phyloP scores from a whole-genome alignment of 2,113 vertebrate species.

The Apeltes quadracus region DNA sequence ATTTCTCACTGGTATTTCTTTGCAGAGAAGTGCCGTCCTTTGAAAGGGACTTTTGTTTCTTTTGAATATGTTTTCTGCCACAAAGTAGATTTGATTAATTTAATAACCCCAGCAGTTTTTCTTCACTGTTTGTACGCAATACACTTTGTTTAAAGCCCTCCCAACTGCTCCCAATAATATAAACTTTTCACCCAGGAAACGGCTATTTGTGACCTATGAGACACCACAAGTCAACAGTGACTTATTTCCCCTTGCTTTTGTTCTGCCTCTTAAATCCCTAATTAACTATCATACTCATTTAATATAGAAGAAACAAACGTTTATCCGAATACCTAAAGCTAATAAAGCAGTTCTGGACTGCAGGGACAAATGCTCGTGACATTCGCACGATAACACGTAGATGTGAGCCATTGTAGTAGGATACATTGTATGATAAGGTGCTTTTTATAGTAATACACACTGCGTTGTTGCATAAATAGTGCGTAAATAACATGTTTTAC shows the following conservation, averaged over 20 bases:
- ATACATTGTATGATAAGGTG: neutral
- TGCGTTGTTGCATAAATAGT: neutral
- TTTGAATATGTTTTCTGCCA: neutral
- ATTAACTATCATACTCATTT: too few species aligned
- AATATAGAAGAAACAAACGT: too few species aligned
- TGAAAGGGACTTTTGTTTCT: neutral
- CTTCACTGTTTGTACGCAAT: neutral
- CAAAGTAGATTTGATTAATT: neutral
- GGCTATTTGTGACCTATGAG: neutral
- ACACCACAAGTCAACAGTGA: neutral
- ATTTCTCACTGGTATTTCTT: constrained; percentile 19
- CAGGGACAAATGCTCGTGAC: neutral
- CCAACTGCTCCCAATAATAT: neutral
- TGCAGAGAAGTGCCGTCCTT: constrained; percentile 10
- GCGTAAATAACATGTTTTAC: neutral
- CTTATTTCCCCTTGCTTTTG: neutral
- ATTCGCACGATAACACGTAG: neutral
- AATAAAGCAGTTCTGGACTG: neutral
- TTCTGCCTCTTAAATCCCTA: neutral
- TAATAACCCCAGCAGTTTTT: neutral
- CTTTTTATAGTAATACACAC: neutral
- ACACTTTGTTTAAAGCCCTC: neutral
- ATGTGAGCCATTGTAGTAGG: neutral
- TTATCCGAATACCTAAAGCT: neutral
- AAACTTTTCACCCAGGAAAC: neutral